Conservation (phyloP, 2,113 vertebrate genomes). For the Hiodon tergisus region DNA sequence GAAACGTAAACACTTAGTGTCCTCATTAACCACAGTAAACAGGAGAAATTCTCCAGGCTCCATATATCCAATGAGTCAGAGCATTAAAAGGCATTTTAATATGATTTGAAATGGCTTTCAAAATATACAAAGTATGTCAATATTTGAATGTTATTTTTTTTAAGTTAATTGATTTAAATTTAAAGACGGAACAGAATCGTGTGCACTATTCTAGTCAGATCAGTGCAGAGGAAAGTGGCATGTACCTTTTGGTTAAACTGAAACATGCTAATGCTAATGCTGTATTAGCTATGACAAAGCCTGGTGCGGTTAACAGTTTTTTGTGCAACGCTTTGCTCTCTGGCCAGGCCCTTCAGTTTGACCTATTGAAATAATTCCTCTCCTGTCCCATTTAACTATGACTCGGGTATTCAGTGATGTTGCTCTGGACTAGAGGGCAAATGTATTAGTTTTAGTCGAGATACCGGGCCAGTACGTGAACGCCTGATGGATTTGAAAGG, state of each 20-base stretch:
- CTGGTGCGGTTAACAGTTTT: constrained; percentile 43
- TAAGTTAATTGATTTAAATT: no score
- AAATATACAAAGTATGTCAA: not conserved
- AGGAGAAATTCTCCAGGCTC: not conserved
- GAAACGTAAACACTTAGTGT: not conserved
- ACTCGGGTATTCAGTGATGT: constrained; percentile 54
- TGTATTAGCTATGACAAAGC: no score
- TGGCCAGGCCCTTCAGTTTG: constrained; percentile 40
- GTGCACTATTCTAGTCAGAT: no score
- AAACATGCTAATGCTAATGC: constrained; percentile 32
- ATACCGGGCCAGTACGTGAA: constrained; percentile 52
- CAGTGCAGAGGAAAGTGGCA: no score
- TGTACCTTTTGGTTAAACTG: constrained; percentile 37
- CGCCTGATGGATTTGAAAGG: constrained; percentile 62
- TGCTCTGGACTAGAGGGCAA: constrained; percentile 46
- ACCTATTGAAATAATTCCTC: constrained; percentile 56
- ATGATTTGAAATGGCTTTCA: constrained; percentile 7
- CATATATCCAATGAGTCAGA: not conserved
- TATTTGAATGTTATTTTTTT: no score
- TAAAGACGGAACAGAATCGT: no score
- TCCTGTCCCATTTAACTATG: constrained; percentile 54
- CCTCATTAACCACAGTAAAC: constrained; percentile 2
- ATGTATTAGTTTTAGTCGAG: constrained; percentile 56
- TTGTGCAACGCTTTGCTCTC: constrained; percentile 38
- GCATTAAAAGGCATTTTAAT: no score